Conservation (phyloP, 2,888 invertebrate species). For the Habrosyne pyritoides region DNA sequence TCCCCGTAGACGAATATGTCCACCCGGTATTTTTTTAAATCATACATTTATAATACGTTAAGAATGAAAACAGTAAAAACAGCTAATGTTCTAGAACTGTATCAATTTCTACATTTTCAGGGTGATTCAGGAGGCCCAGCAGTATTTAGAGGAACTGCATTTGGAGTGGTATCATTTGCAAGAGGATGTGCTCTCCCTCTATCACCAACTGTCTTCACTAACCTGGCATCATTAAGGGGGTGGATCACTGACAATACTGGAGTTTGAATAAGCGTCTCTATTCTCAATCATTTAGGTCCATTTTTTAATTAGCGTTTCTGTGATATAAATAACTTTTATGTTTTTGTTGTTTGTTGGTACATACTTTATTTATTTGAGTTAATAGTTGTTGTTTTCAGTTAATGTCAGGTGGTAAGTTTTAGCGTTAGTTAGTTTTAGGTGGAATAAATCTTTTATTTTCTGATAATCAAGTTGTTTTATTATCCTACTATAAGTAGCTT, state of each 20-base stretch:
- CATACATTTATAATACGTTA: too few species aligned
- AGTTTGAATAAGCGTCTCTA: constrained; percentile 44
- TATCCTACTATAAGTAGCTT: not conserved
- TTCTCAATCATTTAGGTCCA: constrained; percentile 13
- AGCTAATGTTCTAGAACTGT: too few species aligned
- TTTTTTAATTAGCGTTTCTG: constrained; percentile 34
- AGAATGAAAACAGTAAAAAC: too few species aligned
- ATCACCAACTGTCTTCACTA: constrained; percentile 77
- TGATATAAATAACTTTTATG: constrained; percentile 47
- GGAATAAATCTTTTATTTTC: not conserved
- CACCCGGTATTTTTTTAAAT: too few species aligned
- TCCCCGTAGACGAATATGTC: too few species aligned
- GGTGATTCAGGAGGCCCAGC: constrained; percentile 80
- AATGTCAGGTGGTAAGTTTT: not conserved
- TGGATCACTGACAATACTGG: constrained; percentile 76
- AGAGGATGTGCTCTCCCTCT: constrained; percentile 76
- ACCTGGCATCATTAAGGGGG: constrained; percentile 66
- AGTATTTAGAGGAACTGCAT: constrained; percentile 72
- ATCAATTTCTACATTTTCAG: constrained; percentile 43
- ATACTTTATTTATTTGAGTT: constrained; percentile 24
- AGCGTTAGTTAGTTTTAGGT: not conserved
- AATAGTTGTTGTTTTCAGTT: constrained; percentile 8
- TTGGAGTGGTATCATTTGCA: constrained; percentile 77
- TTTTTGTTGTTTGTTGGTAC: constrained; percentile 12
- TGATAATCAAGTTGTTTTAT: not conserved